Conservation (phyloP, 2,113 vertebrate species). For the Protobothrops mucrosquamatus region DNA sequence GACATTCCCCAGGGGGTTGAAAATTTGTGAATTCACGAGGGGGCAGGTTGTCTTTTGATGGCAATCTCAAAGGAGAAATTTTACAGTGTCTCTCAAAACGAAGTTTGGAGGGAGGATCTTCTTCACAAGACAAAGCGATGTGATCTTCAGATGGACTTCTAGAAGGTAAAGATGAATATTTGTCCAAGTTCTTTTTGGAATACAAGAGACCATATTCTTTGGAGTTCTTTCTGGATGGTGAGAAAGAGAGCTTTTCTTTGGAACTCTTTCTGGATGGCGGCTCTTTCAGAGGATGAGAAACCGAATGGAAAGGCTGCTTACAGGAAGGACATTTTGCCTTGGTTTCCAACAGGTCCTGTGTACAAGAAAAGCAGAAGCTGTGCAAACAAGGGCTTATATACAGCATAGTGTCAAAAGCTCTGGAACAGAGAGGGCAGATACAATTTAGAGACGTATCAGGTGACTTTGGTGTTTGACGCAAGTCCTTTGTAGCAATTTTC, state of each 20-base stretch:
- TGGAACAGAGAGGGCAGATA: constrained; percentile 84
- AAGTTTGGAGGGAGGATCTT: constrained; percentile 24
- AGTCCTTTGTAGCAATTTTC: constrained; percentile 62
- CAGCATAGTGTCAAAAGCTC: constrained; percentile 79
- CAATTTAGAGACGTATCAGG: constrained; percentile 79
- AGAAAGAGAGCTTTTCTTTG: not conserved
- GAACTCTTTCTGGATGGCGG: not conserved
- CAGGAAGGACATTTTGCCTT: constrained; percentile 84
- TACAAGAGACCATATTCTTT: not conserved
- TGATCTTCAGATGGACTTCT: constrained; percentile 79
- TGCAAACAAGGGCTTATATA: constrained; percentile 81
- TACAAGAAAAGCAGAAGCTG: constrained; percentile 84
- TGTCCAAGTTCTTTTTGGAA: not conserved
- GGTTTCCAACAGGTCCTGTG: constrained; percentile 85
- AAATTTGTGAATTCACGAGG: constrained; percentile 21
- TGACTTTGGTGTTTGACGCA: constrained; percentile 60
- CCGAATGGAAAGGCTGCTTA: constrained; percentile 83
- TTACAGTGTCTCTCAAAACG: constrained; percentile 14
- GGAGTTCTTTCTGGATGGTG: not conserved
- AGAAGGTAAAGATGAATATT: constrained; percentile 16
- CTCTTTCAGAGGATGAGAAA: constrained; percentile 73
- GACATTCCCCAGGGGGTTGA: constrained; percentile 39
- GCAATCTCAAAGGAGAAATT: constrained; percentile 15
- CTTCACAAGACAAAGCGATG: constrained; percentile 67
- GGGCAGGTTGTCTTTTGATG: constrained; percentile 15